Percentiles rank a stretch among this genome's conserved stretches.
These are phyloP conservation scores for Dryoscopus gambensis DNA, from an alignment of 2,113 vertebrate genomes.

Conservation along the genomic window DNA sequence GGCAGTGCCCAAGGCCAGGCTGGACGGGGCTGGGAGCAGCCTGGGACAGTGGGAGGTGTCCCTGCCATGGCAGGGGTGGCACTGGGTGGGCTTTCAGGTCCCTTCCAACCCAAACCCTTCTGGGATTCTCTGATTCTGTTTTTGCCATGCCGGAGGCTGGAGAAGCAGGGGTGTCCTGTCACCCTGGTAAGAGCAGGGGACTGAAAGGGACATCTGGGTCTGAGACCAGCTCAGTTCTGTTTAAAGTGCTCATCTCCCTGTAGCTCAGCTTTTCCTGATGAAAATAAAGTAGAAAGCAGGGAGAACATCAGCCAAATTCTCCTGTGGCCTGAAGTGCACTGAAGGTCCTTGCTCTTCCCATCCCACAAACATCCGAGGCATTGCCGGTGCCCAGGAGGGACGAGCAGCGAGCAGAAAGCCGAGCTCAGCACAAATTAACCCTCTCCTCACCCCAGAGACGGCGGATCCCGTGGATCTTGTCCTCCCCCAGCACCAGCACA, in stretches of 20 bases:
- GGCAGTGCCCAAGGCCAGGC: background rate
- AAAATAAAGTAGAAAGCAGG: background rate
- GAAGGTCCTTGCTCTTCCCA: background rate
- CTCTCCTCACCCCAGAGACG: background rate
- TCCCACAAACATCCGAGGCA: background rate
- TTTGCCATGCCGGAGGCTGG: background rate
- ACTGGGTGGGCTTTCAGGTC: too few species aligned
- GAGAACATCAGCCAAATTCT: background rate
- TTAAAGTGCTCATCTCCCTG: background rate
- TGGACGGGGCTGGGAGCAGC: too few species aligned
- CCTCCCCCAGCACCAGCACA: background rate
- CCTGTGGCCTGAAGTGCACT: background rate
- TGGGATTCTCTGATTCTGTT: background rate
- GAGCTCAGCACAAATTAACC: fast-evolving
- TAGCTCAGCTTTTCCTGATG: background rate
- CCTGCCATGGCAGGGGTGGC: too few species aligned
- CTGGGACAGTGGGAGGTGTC: too few species aligned
- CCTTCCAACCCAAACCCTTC: background rate
- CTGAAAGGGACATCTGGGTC: background rate
- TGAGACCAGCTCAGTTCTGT: background rate
- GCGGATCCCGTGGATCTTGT: fast-evolving
- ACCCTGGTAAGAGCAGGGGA: background rate
- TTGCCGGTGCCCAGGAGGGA: background rate
- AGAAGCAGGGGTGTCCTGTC: background rate
- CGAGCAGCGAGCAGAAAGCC: background rate